phyloP scores from a whole-genome alignment of 2,888 invertebrate species.

The Crocallis elinguaria region DNA sequence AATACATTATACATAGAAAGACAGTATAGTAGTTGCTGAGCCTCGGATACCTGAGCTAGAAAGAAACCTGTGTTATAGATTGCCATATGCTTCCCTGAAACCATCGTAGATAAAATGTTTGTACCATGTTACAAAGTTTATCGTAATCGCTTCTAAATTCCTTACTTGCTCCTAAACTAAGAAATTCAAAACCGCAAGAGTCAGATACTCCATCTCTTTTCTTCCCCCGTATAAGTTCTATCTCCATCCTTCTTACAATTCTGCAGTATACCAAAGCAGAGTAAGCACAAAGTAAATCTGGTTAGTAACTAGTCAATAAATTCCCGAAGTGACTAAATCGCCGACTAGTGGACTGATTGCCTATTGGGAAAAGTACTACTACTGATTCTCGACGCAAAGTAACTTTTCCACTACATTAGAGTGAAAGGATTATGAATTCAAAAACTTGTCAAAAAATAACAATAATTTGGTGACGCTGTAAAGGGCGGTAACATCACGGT shows the following conservation, averaged over 20 bases:
- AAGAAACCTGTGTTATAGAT: too few species aligned
- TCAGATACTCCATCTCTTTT: conserved; percentile 14
- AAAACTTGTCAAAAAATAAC: too few species aligned
- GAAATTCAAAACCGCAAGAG: neutral
- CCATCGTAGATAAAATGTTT: too few species aligned
- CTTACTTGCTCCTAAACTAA: conserved; percentile 6
- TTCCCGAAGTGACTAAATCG: conserved; percentile 59
- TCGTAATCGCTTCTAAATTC: conserved; percentile 9
- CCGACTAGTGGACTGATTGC: conserved; percentile 56
- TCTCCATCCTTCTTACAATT: conserved; percentile 34
- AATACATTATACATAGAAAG: too few species aligned
- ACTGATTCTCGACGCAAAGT: conserved; percentile 37
- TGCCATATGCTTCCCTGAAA: too few species aligned
- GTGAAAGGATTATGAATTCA: too few species aligned
- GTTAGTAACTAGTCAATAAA: conserved; percentile 61
- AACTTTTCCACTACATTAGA: neutral
- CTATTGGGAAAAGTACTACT: conserved; percentile 45
- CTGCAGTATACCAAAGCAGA: conserved; percentile 42
- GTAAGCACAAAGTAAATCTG: conserved; percentile 62
- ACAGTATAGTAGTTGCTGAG: too few species aligned
- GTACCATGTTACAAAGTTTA: conserved; percentile 3
- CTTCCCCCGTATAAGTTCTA: conserved; percentile 1
- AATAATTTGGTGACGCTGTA: too few species aligned
- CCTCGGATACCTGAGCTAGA: too few species aligned
- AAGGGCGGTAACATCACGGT: too few species aligned